Evolutionary conservation across 2,797 vertebrate genomes (phyloP), one percentile per base, ranked within the genome.

Genomic region (Choloepus didactylus): DNA sequence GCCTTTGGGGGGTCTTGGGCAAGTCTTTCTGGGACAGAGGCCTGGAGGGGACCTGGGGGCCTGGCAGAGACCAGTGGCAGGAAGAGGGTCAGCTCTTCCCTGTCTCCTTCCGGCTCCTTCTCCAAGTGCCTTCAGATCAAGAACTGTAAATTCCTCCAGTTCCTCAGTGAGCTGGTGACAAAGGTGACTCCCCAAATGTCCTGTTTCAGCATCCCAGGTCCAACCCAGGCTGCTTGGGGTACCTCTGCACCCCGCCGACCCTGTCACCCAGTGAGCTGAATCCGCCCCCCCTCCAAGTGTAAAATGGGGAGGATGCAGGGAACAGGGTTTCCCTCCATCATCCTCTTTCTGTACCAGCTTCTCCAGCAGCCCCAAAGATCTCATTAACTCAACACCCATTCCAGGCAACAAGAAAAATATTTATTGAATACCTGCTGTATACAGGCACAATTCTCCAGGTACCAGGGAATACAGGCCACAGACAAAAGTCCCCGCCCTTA

Each of bases 71-170:
- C 12, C 29, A 6, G 51, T 35, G 80, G n/a, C 8, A 0, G 25
- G 76, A 44, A 51, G 49, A 86, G 27, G 21, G 6, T 73, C 18
- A 5, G 12, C 25, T 23, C 27, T 23, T 12, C 27, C n/a, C 60
- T 0, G 9, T 6, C 62, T 62, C 19, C 21, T 25, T 59, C 38
- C 14, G 27, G 9, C 12, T 31, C 62, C 89, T 79, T 76, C 35
- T 56, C 92, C 87, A 49, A 92, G 88, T 91, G 93, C 93, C 95
- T 97, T 88, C 46, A 41, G 19, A 35, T 44, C 44, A 23, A 35
- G 49, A 67, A 62, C 59, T 67, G 21, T 38, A 49, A 46, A 5
- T 66, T 70, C 49, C 72, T 77, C 91, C 51, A 14, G 38, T 54
- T 72, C 18, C 31, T 83, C 18, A 0, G 21, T 27, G 60, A 83